Evolutionary conservation across 2,113 vertebrate genomes (phyloP), one percentile per base, ranked within the genome.

Genomic region (Thymallus thymallus): DNA sequence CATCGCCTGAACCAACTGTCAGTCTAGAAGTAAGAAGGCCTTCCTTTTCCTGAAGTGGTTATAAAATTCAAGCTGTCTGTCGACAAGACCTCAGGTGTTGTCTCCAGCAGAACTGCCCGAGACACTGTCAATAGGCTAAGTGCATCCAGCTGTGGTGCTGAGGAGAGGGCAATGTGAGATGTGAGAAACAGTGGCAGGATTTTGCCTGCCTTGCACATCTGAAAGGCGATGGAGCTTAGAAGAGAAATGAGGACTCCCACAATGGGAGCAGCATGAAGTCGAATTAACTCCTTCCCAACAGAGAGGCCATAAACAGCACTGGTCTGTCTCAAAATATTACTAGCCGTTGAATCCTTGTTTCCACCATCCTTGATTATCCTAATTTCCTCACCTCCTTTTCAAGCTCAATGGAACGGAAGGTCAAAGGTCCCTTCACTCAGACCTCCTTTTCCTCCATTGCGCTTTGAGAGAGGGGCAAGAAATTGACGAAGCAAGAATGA

Each of bases 131-230:
- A 68, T 12, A 23, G 66, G 41, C 20, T 46, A 45, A 46, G n/a
- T 23, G 10, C 10, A 14, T 77, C 80, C 75, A 74, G 80, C 72
- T 60, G 63, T 65, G 9, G 62, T 76, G 80, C 76, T 51, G 71
- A 70, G 66, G 46, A 80, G 60, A 64, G 22, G 51, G 55, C 41
- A 51, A 26, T 13, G 45, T 29, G 30, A 67, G 75, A 88, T 83
- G 82, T 85, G 76, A 87, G 63, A 69, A 84, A 79, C 76, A 73
- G 78, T 77, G 84, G 85, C 79, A 23, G 22, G 73, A 68, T 82
- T 84, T 72, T 89, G 89, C 84, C 74, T 71, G 75, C 76, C 78
- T 88, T 86, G 87, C 86, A 87, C 72, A 86, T 89, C 72, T 81
- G n/a, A 63, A 72, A 65, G 71, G 65, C 45, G 0, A 26, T 6